Evolutionary conservation across 2,797 vertebrate species (phyloP).

Genomic region (Tadarida brasiliensis): DNA sequence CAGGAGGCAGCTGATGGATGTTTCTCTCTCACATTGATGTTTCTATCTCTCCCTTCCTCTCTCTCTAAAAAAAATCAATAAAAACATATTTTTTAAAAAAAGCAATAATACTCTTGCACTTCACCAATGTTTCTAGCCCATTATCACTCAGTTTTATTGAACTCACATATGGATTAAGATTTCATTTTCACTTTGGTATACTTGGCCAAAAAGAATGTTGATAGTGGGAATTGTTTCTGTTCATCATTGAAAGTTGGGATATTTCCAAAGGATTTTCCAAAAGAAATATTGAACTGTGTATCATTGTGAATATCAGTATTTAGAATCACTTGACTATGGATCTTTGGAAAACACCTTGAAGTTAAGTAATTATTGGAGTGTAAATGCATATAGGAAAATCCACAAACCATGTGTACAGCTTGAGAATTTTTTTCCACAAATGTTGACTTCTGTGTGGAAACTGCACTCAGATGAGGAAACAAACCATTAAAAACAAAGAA

Average conservation of each 20-base stretch:
- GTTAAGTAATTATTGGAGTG: not conserved
- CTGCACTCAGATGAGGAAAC: not conserved
- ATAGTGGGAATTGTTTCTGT: conserved; percentile 37
- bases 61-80: too few species aligned
- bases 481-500: not conserved
- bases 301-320: not conserved
- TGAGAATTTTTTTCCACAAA: not conserved
- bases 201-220: conserved; percentile 29
- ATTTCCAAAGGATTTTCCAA: conserved; percentile 41
- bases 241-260: not conserved
- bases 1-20: too few species aligned
- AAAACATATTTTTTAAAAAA: too few species aligned
- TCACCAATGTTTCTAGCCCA: not conserved
- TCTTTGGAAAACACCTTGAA: conserved; percentile 1
- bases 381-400: not conserved
- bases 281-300: conserved; percentile 22
- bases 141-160: not conserved
- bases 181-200: conserved; percentile 26
- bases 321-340: not conserved
- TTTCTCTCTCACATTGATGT: too few species aligned
- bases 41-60: too few species aligned
- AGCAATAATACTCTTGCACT: conserved; percentile 14
- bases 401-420: not conserved
- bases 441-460: not conserved
- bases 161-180: not conserved